phyloP scores from a whole-genome alignment of 2,888 invertebrate species.

The Leptinotarsa peninsularis region DNA sequence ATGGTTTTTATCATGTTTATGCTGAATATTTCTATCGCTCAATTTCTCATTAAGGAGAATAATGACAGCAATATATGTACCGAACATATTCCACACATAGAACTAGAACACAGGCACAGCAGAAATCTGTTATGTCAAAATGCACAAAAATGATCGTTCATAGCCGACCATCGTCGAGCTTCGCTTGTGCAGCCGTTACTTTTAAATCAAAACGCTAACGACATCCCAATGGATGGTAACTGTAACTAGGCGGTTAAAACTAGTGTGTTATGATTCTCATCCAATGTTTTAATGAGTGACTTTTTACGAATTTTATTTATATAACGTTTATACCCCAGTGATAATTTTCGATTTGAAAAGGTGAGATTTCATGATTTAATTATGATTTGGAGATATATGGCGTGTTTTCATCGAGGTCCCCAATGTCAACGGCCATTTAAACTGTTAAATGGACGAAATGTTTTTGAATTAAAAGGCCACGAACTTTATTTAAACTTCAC shows the following conservation, averaged over 20 bases:
- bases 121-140: no score
- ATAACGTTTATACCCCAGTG: constrained; percentile 6
- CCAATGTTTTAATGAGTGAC: constrained; percentile 20
- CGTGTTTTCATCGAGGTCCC: neutral
- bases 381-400: neutral
- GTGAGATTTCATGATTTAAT: neutral
- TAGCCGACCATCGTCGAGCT: neutral
- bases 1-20: no score
- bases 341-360: constrained; percentile 1
- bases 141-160: neutral
- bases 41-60: neutral
- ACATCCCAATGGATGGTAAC: constrained; percentile 15
- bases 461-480: constrained; percentile 1
- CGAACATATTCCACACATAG: neutral
- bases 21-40: no score
- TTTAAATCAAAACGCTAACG: constrained; percentile 18
- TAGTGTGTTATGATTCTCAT: constrained; percentile 3
- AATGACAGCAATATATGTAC: neutral
- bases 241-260: constrained; percentile 8
- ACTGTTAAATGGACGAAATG: constrained; percentile 24
- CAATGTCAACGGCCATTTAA: constrained; percentile 31
- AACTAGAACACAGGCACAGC: neutral
- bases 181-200: constrained; percentile 4
- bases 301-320: constrained; percentile 12
- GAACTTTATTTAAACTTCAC: neutral